Evolutionary conservation across 2,797 vertebrate genomes (phyloP), one percentile per base, ranked within the genome.

Genomic region (Arrhamphus sclerolepis): DNA sequence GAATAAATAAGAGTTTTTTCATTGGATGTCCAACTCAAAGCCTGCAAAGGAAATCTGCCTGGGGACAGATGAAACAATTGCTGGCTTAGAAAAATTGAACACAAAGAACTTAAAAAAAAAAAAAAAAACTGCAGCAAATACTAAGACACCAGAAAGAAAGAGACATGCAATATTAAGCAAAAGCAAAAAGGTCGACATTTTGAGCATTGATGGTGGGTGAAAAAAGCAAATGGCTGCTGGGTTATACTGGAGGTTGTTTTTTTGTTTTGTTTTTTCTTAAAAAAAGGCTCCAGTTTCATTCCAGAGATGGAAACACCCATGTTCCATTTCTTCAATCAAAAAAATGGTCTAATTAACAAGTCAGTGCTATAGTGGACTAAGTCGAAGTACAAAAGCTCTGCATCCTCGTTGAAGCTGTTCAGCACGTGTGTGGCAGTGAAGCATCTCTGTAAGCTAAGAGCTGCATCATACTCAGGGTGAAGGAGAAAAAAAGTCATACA

Each of bases 1-100:
- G 86, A 91, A 90, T 91, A 83, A 81, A 84, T 74, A 80, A 87
- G 31, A 62, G 28, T 53, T 61, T 63, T 46, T 68, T 42, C 59
- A 80, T 77, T 75, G 52, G 58, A 81, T 70, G 49, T 74, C 57
- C 44, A 69, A 57, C 62, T 74, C 65, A 56, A 49, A 84, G 66
- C 48, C 70, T 61, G 75, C 54, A 41, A 58, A 77, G 56, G 53
- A 68, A 58, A 80, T 82, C 60, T 61, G 72, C 72, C 83, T 59
- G 69, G 69, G 81, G 81, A 82, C 13, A 46, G 66, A 82, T 77
- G 66, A 87, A 78, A 86, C 82, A 84, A 83, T 82, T 73, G 74
- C 62, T 75, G 67, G 55, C 58, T 68, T 76, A 58, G 49, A 83
- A 78, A 75, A 76, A 72, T 22, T 74, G 29, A 79, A 80, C 78